A percentile compares a stretch with the other conserved stretches of the same genome.
Evolutionary conservation across 37 sponge, comb jelly and placozoan genomes (phyloP).

Genomic region (Chondrilla cf. caribensis): DNA sequence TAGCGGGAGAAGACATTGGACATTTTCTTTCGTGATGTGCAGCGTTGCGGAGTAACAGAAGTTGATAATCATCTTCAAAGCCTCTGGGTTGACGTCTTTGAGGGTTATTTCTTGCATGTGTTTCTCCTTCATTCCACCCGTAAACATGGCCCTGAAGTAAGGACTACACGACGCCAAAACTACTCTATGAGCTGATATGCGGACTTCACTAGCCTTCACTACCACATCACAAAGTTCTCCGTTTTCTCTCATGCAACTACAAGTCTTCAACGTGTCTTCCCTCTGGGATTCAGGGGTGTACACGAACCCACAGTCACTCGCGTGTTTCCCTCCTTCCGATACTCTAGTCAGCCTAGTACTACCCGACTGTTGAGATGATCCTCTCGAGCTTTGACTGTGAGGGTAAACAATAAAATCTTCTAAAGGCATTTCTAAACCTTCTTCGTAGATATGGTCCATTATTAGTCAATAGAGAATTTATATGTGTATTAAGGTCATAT

Average conservation of each 20-base stretch:
- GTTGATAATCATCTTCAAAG: conserved; percentile 41
- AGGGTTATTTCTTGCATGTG: conserved; percentile 40
- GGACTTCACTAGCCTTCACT: not conserved
- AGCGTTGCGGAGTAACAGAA: conserved; percentile 50
- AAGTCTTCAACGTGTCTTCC: conserved; percentile 5
- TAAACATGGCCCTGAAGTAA: conserved; percentile 35
- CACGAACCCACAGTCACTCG: not conserved
- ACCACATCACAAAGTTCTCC: conserved; percentile 26
- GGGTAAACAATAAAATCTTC: not conserved
- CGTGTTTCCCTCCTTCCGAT: not conserved
- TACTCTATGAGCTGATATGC: conserved; percentile 28
- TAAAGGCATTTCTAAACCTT: conserved; percentile 7
- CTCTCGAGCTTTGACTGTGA: no score
- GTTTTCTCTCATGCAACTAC: conserved; percentile 33
- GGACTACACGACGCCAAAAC: conserved; percentile 28
- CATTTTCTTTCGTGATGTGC: conserved; percentile 41
- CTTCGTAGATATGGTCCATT: conserved; percentile 15
- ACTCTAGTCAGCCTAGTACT: not conserved
- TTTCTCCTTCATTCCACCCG: conserved; percentile 42
- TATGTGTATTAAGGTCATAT: not conserved
- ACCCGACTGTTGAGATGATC: not conserved
- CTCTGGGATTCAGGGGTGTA: conserved; percentile 48
- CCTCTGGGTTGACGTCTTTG: conserved; percentile 40
- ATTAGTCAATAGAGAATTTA: not conserved
- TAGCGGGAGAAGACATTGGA: conserved; percentile 40